Conservation (phyloP, 1,140 invertebrate genomes). For the Ladona fulva region DNA sequence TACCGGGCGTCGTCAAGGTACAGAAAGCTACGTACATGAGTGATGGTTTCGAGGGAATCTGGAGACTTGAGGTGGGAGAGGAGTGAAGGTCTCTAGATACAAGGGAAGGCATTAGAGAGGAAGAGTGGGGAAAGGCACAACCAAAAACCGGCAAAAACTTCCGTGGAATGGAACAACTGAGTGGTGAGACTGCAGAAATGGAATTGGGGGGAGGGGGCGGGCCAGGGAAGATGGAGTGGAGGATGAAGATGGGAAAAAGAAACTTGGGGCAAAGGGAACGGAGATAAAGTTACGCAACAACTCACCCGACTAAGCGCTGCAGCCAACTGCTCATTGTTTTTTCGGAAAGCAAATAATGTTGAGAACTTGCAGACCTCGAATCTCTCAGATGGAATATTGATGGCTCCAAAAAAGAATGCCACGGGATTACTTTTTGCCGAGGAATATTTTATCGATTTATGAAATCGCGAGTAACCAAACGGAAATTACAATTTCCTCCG, state of each 20-base stretch:
- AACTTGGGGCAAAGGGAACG: conserved; percentile 16
- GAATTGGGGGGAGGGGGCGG: conserved; percentile 14
- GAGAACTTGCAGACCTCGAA: conserved; percentile 24
- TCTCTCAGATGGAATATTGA: conserved; percentile 16
- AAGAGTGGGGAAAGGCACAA: background rate
- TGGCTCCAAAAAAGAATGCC: background rate
- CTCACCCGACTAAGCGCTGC: too few relatives aligned
- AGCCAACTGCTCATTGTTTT: conserved; percentile 23
- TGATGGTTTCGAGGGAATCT: too few relatives aligned
- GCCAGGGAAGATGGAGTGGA: background rate
- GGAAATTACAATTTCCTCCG: too few relatives aligned
- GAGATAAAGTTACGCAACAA: too few relatives aligned
- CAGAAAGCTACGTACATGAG: too few relatives aligned
- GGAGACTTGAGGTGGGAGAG: too few relatives aligned
- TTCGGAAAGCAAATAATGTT: conserved; percentile 25
- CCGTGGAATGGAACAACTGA: background rate
- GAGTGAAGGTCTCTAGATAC: background rate
- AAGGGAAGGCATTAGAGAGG: background rate
- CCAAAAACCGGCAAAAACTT: conserved; percentile 8
- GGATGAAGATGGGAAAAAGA: background rate
- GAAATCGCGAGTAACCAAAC: too few relatives aligned
- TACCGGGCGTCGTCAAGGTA: too few relatives aligned
- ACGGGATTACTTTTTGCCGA: too few relatives aligned
- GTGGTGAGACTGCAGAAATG: conserved; percentile 17
- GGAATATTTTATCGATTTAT: too few relatives aligned